phyloP scores from a whole-genome alignment of 1,140 invertebrate species.

The Tribolium madens region DNA sequence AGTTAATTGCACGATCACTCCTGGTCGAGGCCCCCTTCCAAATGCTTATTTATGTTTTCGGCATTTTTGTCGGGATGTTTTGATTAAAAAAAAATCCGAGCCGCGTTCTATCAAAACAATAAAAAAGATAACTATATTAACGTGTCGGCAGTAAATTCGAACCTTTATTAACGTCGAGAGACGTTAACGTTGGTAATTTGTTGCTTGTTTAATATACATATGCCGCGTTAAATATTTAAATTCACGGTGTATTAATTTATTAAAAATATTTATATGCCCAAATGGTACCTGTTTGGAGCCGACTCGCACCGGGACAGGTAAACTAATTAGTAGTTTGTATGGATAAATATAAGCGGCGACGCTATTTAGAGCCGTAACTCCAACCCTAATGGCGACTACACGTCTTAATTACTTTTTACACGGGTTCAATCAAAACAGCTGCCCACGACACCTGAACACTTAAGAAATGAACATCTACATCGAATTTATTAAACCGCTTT shows the following conservation, averaged over 20 bases:
- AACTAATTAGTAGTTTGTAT: constrained; percentile 59
- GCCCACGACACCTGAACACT: constrained; percentile 39
- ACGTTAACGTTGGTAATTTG: constrained; percentile 58
- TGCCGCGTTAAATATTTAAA: constrained; percentile 60
- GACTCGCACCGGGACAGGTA: constrained; percentile 37
- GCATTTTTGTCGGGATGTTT: constrained; percentile 41
- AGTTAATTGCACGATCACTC: constrained; percentile 22
- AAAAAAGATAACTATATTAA: constrained; percentile 59
- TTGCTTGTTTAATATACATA: constrained; percentile 59
- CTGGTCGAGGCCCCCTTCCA: background rate
- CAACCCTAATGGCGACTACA: constrained; percentile 54
- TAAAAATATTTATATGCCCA: constrained; percentile 58
- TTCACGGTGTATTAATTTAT: constrained; percentile 57
- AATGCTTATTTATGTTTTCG: constrained; percentile 41
- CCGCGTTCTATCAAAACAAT: constrained; percentile 26
- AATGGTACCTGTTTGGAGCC: constrained; percentile 41
- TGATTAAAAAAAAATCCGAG: constrained; percentile 30
- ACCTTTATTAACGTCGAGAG: constrained; percentile 55
- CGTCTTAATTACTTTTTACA: constrained; percentile 58
- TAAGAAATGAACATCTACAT: background rate
- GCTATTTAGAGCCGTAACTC: constrained; percentile 54
- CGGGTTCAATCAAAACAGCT: constrained; percentile 59
- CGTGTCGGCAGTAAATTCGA: constrained; percentile 59
- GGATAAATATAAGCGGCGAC: constrained; percentile 54
- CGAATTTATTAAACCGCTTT: background rate